Percentiles rank a stretch among this genome's conserved stretches.
Conservation (phyloP, 2,888 invertebrate species). For the Cheilosia variabilis region DNA sequence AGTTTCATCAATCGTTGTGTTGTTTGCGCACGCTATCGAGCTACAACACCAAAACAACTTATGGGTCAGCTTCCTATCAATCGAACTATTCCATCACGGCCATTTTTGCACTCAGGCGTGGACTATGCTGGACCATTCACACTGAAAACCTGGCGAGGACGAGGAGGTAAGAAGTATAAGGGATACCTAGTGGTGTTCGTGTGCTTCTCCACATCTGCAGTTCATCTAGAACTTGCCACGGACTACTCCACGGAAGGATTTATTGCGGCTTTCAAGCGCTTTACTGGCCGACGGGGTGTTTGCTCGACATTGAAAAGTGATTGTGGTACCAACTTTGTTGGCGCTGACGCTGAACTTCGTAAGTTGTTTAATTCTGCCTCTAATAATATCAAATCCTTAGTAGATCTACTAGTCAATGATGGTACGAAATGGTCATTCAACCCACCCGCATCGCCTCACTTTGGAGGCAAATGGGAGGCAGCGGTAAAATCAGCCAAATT, state of each 20-base stretch:
- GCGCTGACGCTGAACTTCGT: slow-evolving; percentile 42
- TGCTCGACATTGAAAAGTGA: slow-evolving; percentile 39
- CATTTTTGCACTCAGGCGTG: slow-evolving; percentile 11
- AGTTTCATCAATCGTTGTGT: slow-evolving; percentile 41
- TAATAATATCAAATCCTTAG: slow-evolving; percentile 21
- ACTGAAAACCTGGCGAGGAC: slow-evolving; percentile 13
- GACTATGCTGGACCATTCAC: slow-evolving; percentile 19
- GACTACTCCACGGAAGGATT: no score
- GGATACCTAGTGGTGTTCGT: no score
- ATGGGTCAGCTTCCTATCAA: slow-evolving; percentile 49
- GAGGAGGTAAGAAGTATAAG: background rate
- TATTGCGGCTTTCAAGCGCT: no score
- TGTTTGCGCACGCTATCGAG: slow-evolving; percentile 34
- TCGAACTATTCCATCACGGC: slow-evolving; percentile 37
- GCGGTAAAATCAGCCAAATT: no score
- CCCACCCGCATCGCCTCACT: no score
- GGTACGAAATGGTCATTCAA: slow-evolving; percentile 21
- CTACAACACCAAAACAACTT: slow-evolving; percentile 23
- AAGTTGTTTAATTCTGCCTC: slow-evolving; percentile 31
- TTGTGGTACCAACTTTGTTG: slow-evolving; percentile 63
- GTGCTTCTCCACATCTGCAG: no score
- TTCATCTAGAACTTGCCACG: no score
- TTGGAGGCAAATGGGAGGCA: no score
- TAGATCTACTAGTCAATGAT: slow-evolving; percentile 46
- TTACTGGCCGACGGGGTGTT: no score